Base-by-base conservation (phyloP, 2,888 invertebrate species). In the Hypomecis punctinalis region DNA sequence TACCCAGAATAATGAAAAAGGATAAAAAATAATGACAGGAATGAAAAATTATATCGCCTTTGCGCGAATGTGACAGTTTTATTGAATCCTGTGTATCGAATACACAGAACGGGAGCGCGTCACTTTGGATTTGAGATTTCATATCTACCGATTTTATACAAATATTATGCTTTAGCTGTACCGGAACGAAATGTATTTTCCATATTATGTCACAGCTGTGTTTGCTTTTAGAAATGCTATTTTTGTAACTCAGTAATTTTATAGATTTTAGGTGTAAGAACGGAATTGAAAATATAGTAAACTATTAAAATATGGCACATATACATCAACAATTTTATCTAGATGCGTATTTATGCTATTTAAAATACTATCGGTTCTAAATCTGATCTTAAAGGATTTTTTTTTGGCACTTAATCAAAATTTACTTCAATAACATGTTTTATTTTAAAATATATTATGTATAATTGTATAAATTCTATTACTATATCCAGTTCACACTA, bases 41-140 rank as follows among this genome's bases (percentile, higher is more conserved):
- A 66, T 70, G 65, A 67, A 69, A 73, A 69, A 63, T 71, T 23
- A 66, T 62, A 69, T 62, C 23, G 51, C 58, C 42, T 56, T 58
- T 40, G 49, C 37, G 37, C 46, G 56, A 57, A 57, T 59, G 56
- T 59, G 53, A 54, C 48, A 46, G 35, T 65, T 64, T 63, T 65
- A 69, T 67, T 60, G 61, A 63, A 68, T 60, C 55, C 52, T 48
- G 51, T 56, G 52, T 47, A 56, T 58, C 8, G 39, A 46, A 23
- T 58, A 45, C 6, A 35, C 39, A 43, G 3, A 62, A 61, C 48
- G 37, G 45, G 61, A 48, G 47, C 62, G 55, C 58, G 57, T 63
- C 63, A 36, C 53, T 67, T 67, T 61, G 55, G 59, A 66, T 69
- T 66, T 59, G 40, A 63, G 61, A 66, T 66, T 69, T 66, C 42